Percentiles rank a stretch among this genome's conserved stretches.
Conservation (phyloP, 2,797 vertebrate genomes). For the Oceanodroma leucorhoa region DNA sequence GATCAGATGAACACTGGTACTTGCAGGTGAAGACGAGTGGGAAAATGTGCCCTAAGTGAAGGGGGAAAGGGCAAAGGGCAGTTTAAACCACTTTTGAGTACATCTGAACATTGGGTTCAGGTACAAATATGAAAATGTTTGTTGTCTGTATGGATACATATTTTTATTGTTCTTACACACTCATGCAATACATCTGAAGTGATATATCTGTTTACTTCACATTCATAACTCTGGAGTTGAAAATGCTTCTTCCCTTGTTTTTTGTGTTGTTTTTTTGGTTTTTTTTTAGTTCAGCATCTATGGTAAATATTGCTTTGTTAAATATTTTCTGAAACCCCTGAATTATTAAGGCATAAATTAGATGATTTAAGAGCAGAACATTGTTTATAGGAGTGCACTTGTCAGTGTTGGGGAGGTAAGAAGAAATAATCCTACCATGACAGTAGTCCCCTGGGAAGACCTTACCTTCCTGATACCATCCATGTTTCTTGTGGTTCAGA, state of each 20-base stretch:
- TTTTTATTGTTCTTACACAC: neutral
- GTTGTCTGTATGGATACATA: neutral
- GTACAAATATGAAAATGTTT: neutral
- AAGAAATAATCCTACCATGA: neutral
- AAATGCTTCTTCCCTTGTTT: neutral
- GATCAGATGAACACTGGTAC: neutral
- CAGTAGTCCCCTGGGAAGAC: neutral
- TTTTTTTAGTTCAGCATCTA: neutral
- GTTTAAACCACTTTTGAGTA: neutral
- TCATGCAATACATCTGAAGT: neutral
- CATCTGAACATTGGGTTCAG: neutral
- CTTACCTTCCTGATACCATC: constrained; percentile 33
- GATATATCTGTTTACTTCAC: neutral
- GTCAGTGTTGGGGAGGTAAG: neutral
- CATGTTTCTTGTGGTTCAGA: constrained; percentile 42
- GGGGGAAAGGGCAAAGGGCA: neutral
- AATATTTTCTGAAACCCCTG: neutral
- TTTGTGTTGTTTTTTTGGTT: neutral
- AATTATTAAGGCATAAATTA: constrained; percentile 20
- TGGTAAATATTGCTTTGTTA: neutral
- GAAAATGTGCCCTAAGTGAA: neutral
- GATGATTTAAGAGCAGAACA: neutral
- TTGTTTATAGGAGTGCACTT: neutral
- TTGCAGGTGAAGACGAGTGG: neutral
- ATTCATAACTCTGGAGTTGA: neutral